Evolutionary conservation across 2,113 vertebrate genomes (phyloP).

Genomic region (Oryzias melastigma): DNA sequence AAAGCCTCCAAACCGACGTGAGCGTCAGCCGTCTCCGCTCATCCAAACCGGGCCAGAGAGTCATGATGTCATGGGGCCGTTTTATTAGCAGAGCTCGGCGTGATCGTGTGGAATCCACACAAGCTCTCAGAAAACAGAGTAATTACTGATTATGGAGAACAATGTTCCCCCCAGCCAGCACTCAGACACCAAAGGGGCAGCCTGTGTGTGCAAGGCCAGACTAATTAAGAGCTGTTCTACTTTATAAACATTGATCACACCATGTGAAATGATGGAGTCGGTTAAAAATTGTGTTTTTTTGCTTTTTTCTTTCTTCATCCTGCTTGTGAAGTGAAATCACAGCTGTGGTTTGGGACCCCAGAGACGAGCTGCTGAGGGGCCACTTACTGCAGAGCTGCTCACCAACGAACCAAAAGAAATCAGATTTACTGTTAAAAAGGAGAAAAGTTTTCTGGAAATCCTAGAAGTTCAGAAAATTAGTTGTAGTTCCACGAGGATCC

Average conservation of each 20-base stretch:
- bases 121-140: conserved; percentile 28
- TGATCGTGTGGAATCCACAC: conserved; percentile 38
- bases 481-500: no score
- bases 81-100: conserved; percentile 31
- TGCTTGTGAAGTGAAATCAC: conserved; percentile 33
- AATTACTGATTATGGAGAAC: conserved; percentile 45
- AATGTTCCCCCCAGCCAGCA: conserved; percentile 24
- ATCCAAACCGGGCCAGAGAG: conserved; percentile 39
- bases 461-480: background rate
- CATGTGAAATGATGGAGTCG: conserved; percentile 30
- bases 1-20: conserved; percentile 47
- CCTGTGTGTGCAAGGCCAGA: conserved; percentile 20
- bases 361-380: conserved; percentile 37
- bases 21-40: conserved; percentile 52
- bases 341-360: conserved; percentile 17
- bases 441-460: conserved; percentile 19
- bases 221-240: conserved; percentile 38
- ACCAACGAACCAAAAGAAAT: conserved; percentile 43
- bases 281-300: conserved; percentile 15
- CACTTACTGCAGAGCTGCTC: conserved; percentile 15
- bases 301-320: conserved; percentile 14
- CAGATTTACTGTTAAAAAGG: conserved; percentile 10
- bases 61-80: conserved; percentile 55
- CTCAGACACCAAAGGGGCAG: conserved; percentile 30
- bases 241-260: conserved; percentile 33